Evolutionary conservation across 2,888 invertebrate genomes (phyloP), one percentile per base, ranked within the genome.

Genomic region (Alsophila aescularia): DNA sequence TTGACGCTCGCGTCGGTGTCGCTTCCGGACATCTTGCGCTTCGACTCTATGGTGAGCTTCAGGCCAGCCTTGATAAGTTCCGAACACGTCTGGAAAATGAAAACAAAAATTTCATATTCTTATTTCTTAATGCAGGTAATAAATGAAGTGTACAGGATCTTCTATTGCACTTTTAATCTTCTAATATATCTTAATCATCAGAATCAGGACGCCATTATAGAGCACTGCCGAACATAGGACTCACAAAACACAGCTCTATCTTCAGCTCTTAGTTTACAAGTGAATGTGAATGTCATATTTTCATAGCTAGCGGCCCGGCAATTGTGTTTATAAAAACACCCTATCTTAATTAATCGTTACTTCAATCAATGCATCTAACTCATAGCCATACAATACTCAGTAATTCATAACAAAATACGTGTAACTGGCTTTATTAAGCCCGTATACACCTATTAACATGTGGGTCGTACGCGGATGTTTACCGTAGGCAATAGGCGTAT

Each of bases 11-110:
- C 85, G 58, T 88, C 87, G 4, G 89, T 88, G 73, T 90, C 95
- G 75, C 94, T 93, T 73, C 95, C 95, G 50, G 94, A 94, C 83
- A 94, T 93, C 87, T 96, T 95, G 79, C 97, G 94, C 83, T 97
- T 98, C 70, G 96, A 96, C 90, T 97, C 96, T 81, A 98, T 96
- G 77, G 97, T 96, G 77, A 97, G 92, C 92, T 97, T 98, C 83
- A 98, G 93, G 64, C 97, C 96, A 86, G 94, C 97, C 91, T 98
- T 98, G 87, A 98, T 97, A 69, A 98, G 93, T 87, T 97, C 96
- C 76, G 97, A 96, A 87, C 97, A 95, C 69, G 96, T 97, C 93
- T 96, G 95, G 18, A 60, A 64, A 31, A 35, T 47, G n/a, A 9
- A 32, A 16, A 32, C 1, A 4, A 3, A 32, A n/a, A 10, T 35